These are phyloP conservation scores for Trichomycterus rosablanca DNA, from an alignment of 2,113 vertebrate species.

Conservation along the genomic window DNA sequence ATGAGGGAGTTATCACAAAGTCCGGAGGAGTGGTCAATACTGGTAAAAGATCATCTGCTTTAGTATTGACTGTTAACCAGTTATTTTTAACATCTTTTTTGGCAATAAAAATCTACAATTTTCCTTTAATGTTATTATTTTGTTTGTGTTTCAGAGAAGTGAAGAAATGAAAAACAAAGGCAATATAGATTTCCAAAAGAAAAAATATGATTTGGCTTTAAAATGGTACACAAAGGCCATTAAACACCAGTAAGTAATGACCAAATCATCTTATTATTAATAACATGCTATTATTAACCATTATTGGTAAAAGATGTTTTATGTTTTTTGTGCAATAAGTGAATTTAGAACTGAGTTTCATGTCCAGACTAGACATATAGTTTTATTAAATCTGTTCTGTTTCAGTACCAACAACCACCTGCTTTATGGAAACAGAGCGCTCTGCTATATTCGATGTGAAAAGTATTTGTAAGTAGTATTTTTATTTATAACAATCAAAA, in stretches of 20 bases:
- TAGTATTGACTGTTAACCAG: too few species aligned
- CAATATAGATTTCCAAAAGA: constrained; percentile 76
- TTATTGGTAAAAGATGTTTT: too few species aligned
- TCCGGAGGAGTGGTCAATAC: constrained; percentile 42
- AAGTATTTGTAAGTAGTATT: constrained; percentile 63
- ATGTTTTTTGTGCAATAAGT: too few species aligned
- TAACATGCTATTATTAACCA: too few species aligned
- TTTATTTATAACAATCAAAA: neutral
- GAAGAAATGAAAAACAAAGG: constrained; percentile 79
- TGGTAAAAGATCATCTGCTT: constrained; percentile 60
- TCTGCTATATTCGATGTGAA: constrained; percentile 76
- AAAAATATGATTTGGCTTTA: constrained; percentile 71
- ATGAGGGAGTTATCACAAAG: constrained; percentile 53
- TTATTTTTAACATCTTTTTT: neutral
- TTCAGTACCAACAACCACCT: constrained; percentile 80
- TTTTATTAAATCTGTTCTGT: neutral
- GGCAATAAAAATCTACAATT: too few species aligned
- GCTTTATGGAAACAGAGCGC: constrained; percentile 86
- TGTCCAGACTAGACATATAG: too few species aligned
- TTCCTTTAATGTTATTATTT: neutral
- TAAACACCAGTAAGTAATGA: constrained; percentile 71
- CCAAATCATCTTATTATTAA: too few species aligned
- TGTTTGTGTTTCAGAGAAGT: constrained; percentile 69
- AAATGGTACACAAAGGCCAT: constrained; percentile 81
- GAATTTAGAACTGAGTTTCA: too few species aligned